Evolutionary conservation across 2,888 invertebrate species (phyloP).

Genomic region (Agrilus mali): DNA sequence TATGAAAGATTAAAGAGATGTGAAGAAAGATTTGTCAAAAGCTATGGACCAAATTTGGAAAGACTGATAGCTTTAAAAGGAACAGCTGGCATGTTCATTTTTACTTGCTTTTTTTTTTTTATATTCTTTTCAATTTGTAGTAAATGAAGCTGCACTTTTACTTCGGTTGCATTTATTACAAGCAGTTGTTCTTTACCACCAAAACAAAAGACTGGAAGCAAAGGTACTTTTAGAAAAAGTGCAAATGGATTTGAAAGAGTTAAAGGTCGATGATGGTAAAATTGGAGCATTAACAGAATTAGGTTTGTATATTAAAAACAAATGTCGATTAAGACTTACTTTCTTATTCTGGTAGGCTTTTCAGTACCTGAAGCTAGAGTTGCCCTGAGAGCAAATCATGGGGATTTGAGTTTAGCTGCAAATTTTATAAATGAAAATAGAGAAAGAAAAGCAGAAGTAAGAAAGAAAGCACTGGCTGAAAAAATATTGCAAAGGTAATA

Average conservation of each 20-base stretch:
- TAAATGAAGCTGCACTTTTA: constrained; percentile 59
- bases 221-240: constrained; percentile 46
- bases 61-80: constrained; percentile 46
- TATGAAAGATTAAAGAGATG: constrained; percentile 52
- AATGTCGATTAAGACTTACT: background rate
- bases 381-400: constrained; percentile 48
- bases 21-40: constrained; percentile 49
- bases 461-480: constrained; percentile 40
- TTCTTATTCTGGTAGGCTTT: constrained; percentile 40
- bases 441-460: constrained; percentile 36
- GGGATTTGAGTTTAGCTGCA: constrained; percentile 48
- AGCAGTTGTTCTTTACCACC: constrained; percentile 67
- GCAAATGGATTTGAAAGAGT: constrained; percentile 46
- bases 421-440: constrained; percentile 48
- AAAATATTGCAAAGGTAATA: constrained; percentile 29
- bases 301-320: constrained; percentile 30
- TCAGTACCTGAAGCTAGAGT: constrained; percentile 53
- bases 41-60: constrained; percentile 54
- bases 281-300: constrained; percentile 43
- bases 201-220: constrained; percentile 55
- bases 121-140: constrained; percentile 25
- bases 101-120: background rate
- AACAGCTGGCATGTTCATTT: constrained; percentile 36
- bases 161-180: constrained; percentile 70
- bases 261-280: constrained; percentile 48